Base-by-base conservation (phyloP, 2,888 invertebrate species). In the Euzophera pinguis region DNA sequence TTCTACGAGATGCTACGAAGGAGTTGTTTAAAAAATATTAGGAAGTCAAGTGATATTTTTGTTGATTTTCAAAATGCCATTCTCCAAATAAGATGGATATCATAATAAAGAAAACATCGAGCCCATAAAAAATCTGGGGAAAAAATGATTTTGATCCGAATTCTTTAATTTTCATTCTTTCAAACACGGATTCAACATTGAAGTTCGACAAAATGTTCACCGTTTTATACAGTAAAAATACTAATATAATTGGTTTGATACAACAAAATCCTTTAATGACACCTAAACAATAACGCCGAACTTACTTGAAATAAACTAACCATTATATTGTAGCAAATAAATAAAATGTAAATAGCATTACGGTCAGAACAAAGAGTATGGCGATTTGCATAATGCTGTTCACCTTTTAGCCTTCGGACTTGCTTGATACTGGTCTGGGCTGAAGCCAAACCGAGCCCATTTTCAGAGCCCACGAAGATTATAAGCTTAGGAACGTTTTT, bases 321-420 rank as follows among this genome's bases (percentile, higher is more conserved):
- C 72, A 75, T 78, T 81, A 78, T 76, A 75, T 74, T 74, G 78
- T 73, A 68, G 71, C 71, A 78, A 83, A 84, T 84, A 86, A 85
- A 84, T 83, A 84, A 86, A 85, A 83, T 80, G 81, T 81, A 83
- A 84, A 82, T 79, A 81, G 76, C 74, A 73, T 79, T 75, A 80
- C 73, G 69, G 75, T 71, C 73, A 76, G 78, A 84, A 87, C 86
- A 88, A 89, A 86, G 88, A 85, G 81, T 82, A 76, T 68, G 74
- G 72, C 77, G 72, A 88, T 89, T 88, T 89, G 78, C 89, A 89
- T 89, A 89, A 87, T 85, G 72, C 77, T 78, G 79, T 83, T 79
- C 84, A 86, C 88, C 87, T 87, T 88, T 87, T 78, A 78, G 78
- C 76, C 80, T 75, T 77, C 69, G 76, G 77, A 74, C 74, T 71